These are phyloP conservation scores for Parus major DNA, from an alignment of 2,113 vertebrate species.

Conservation along the genomic window DNA sequence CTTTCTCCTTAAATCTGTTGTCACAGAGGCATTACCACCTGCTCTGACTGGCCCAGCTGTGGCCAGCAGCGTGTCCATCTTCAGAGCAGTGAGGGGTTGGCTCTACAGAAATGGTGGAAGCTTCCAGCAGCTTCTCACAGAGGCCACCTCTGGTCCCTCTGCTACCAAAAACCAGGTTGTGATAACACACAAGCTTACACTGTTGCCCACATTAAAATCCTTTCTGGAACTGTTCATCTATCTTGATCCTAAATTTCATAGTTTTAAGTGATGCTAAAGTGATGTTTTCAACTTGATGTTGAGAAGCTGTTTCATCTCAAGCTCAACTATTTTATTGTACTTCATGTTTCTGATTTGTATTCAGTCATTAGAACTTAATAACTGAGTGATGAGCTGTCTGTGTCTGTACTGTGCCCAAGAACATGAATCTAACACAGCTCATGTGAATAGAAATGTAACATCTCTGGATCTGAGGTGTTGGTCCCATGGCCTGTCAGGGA, in stretches of 20 bases:
- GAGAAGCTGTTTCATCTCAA: neutral
- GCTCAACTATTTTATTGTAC: neutral
- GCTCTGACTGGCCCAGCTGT: neutral
- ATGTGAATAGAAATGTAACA: neutral
- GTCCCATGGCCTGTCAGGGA: rapidly evolving
- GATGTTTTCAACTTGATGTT: neutral
- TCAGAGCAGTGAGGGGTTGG: neutral
- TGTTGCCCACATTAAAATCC: neutral
- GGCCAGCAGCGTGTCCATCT: neutral
- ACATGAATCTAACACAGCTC: neutral
- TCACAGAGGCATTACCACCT: neutral
- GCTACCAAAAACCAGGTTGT: neutral
- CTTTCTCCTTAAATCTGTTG: neutral
- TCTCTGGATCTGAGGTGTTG: neutral
- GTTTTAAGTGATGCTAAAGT: neutral
- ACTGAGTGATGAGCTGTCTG: neutral
- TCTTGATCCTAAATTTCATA: neutral
- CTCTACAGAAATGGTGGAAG: neutral
- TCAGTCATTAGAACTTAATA: neutral
- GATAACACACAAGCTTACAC: neutral
- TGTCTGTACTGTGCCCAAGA: neutral
- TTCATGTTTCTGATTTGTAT: neutral
- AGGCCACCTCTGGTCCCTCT: neutral
- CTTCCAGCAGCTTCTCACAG: neutral
- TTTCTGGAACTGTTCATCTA: neutral